Evolutionary conservation across 2,113 vertebrate genomes (phyloP), one percentile per base, ranked within the genome.

Genomic region (Lophotis ruficrista): DNA sequence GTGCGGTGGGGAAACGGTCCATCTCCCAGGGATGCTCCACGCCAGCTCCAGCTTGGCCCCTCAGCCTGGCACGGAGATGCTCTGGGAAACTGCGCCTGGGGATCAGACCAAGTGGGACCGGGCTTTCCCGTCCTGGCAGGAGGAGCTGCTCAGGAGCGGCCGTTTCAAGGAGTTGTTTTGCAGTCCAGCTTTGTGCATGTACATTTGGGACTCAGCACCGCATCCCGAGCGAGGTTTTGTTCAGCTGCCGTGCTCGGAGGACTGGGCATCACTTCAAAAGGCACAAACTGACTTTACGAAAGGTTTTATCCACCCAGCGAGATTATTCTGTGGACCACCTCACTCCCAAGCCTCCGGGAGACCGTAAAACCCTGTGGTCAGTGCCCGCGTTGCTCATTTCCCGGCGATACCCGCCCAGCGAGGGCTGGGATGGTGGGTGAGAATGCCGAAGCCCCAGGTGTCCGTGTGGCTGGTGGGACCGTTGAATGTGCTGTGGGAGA

Each of bases 141-240:
- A 76, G 54, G 33, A 60, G 27, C 45, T 31, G 72, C 45, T 31
- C 3, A 3, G 75, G 65, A 70, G 58, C 22, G 76, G 62, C 70
- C 4, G 1, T 76, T 76, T 45, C 5, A 0, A 47, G 66, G 43
- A 38, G 19, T 14, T 23, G 7, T 65, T 72, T n/a, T 31, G 37
- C 66, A 66, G 33, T 21, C 37, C 3, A 53, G 28, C 51, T 45
- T 81, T 0, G 2, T 9, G 41, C 8, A 3, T 1, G 2, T 5
- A 10, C 1, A 0, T 37, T 5, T 45, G 31, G 70, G 57, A 35
- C 33, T 25, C 4, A 0, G 64, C 0, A 1, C 33, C 14, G 3
- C 3, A 0, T 53, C 57, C 50, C 0, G 0, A 45, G 56, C 0
- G 6, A 81, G 43, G 11, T 38, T 61, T 43, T 68, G 53, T 41